A percentile compares a stretch with the other conserved stretches of the same genome.
Evolutionary conservation across 30 jellyfish, hydroid and myxozoan genomes (phyloP).

Genomic region (Hydra vulgaris): DNA sequence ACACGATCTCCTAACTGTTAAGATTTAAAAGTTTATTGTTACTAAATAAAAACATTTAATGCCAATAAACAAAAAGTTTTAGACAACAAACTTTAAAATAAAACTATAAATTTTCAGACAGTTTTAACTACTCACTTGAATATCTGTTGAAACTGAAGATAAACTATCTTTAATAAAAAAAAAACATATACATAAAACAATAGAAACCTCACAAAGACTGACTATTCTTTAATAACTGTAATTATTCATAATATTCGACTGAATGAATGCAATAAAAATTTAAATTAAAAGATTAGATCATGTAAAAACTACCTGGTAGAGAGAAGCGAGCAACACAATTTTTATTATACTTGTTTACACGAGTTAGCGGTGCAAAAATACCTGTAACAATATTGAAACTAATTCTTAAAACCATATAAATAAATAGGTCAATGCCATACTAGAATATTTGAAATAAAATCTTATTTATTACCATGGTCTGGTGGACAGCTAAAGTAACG

Average conservation of each 20-base stretch:
- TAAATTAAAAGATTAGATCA: no score
- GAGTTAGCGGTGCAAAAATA: constrained; percentile 43
- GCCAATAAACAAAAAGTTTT: no score
- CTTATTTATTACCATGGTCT: constrained; percentile 36
- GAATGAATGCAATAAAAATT: no score
- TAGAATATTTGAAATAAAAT: not conserved
- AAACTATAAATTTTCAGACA: no score
- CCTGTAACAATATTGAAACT: constrained; percentile 22
- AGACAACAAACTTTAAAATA: no score
- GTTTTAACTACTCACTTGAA: not conserved
- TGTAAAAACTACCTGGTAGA: not conserved
- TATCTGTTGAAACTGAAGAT: not conserved
- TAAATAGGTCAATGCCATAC: no score
- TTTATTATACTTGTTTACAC: constrained; percentile 17
- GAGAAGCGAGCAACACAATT: not conserved
- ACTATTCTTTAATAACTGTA: no score
- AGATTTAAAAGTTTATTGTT: not conserved
- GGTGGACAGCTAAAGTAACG: constrained; percentile 54
- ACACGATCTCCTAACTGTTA: constrained; percentile 48
- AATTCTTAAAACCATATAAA: no score
- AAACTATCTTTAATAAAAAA: not conserved
- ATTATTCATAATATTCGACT: no score
- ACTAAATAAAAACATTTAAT: no score
- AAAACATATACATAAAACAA: no score
- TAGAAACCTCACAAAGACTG: not conserved